These are phyloP conservation scores for Caenorhabditis wallacei DNA, from an alignment of 2,888 invertebrate genomes.

Conservation along the genomic window DNA sequence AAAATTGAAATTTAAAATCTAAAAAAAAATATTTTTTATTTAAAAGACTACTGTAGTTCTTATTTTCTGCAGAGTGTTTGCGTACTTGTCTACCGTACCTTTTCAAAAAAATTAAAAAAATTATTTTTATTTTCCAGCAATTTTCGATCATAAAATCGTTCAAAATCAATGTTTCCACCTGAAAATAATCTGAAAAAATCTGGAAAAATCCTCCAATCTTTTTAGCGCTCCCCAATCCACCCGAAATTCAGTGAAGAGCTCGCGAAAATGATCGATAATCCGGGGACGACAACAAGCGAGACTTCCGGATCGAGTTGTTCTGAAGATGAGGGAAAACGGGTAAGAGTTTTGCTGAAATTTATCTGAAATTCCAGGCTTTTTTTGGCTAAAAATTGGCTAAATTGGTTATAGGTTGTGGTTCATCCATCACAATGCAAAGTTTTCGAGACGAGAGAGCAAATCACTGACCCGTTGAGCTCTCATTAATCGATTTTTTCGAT, in stretches of 20 bases:
- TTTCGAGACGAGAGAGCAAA: constrained; percentile 33
- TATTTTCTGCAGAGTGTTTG: constrained; percentile 27
- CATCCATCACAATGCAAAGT: constrained; percentile 47
- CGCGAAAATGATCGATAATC: constrained; percentile 21
- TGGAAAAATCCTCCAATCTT: not conserved
- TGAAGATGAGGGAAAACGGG: constrained; percentile 14
- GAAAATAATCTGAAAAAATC: not conserved
- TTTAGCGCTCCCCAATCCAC: constrained; percentile 9
- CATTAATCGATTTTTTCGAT: constrained; percentile 17
- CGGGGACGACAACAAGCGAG: not conserved
- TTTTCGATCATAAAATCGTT: not conserved
- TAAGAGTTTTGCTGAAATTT: too few species aligned
- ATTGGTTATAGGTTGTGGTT: constrained; percentile 35
- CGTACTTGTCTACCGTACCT: constrained; percentile 33
- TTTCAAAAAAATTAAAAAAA: not conserved
- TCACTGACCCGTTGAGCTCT: constrained; percentile 8
- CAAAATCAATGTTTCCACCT: not conserved
- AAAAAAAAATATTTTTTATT: not conserved
- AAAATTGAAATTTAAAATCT: not conserved
- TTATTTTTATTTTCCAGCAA: constrained; percentile 1
- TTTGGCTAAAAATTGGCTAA: not conserved
- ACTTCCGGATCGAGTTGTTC: constrained; percentile 4
- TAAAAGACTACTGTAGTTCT: constrained; percentile 8
- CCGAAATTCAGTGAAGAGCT: constrained; percentile 15
- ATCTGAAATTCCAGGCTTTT: not conserved